Evolutionary conservation across 1,140 invertebrate species (phyloP), one percentile per base, ranked within the genome.

Genomic region (Pemphigus obesinymphae): DNA sequence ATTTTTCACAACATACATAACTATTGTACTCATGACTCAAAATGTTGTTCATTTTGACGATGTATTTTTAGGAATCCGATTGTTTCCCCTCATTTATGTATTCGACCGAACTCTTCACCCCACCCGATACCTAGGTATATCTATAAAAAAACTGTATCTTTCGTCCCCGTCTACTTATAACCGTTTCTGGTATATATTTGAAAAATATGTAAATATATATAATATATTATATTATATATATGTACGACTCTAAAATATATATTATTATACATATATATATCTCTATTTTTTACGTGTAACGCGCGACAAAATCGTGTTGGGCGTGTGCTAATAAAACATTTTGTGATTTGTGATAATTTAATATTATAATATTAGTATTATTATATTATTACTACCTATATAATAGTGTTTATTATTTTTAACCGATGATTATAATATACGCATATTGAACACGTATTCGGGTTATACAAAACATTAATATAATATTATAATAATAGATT

Each of bases 271-370:
- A 31, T n/a, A 66, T 20, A 37, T 66, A 70, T 43, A 45, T 70
- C 11, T 70, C 37, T 70, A 70, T 70, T 70, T 70, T 70, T 43
- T 70, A 70, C 23, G 66, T 70, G 37, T 70, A 70, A 70, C 13
- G 37, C 5, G 66, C 66, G n/a, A 70, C 1, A 13, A 70, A 43
- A 70, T 70, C 11, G 40, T 70, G n/a, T 26, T 17, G 66, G 13
- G 20, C 29, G 66, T 70, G 40, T 70, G 37, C 37, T 70, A 26
- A 45, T 45, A 70, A 45, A 17, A 70, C 29, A 70, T 63, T 70
- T 45, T 70, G 66, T 70, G 66, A 70, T 70, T 43, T 45, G 37
- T 70, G 63, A 68, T 68, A 68, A 68, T 40, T 68, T 37, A 68
- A n/a, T 29, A 15, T 45, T 45, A 70, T 53, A 7, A n/a, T 53